These are phyloP conservation scores for Marronus borbonicus DNA, from an alignment of 2,888 invertebrate species.

Conservation along the genomic window DNA sequence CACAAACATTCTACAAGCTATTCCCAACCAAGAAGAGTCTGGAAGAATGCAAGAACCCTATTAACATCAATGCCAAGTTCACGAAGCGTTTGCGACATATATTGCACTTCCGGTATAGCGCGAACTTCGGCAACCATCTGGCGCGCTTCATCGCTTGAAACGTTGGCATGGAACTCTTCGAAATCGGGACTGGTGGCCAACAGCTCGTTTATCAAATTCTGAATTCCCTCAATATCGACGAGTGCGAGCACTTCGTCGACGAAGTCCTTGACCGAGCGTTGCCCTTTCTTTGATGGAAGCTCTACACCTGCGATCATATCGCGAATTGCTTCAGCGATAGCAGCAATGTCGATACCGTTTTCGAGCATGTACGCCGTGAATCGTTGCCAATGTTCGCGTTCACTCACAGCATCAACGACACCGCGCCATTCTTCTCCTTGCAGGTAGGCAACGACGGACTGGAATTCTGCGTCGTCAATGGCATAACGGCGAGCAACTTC, in stretches of 20 bases:
- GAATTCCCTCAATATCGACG: constrained; percentile 46
- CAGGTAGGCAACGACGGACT: constrained; percentile 57
- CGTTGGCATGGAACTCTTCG: constrained; percentile 53
- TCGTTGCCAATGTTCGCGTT: constrained; percentile 54
- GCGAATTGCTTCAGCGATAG: constrained; percentile 53
- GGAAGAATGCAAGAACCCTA: constrained; percentile 54
- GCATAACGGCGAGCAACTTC: constrained; percentile 57
- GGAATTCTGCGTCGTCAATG: constrained; percentile 58
- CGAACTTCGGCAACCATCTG: constrained; percentile 58
- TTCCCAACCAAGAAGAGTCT: too few relatives aligned
- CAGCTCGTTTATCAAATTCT: constrained; percentile 49
- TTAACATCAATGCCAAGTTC: constrained; percentile 59
- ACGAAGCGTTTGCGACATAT: constrained; percentile 54
- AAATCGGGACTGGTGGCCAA: constrained; percentile 53
- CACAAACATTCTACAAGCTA: too few relatives aligned
- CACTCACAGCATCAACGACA: constrained; percentile 54
- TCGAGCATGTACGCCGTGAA: constrained; percentile 55
- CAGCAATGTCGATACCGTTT: constrained; percentile 57
- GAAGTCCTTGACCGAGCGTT: constrained; percentile 50
- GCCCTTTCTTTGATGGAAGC: background rate
- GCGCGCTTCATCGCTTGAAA: constrained; percentile 53
- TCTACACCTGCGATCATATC: constrained; percentile 53
- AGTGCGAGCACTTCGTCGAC: constrained; percentile 53
- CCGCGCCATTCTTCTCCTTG: constrained; percentile 59
- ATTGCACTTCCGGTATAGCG: constrained; percentile 57